Percentiles rank a stretch among this genome's conserved stretches.
Conservation (phyloP, 2,113 vertebrate species). For the Bubalus kerabau region DNA sequence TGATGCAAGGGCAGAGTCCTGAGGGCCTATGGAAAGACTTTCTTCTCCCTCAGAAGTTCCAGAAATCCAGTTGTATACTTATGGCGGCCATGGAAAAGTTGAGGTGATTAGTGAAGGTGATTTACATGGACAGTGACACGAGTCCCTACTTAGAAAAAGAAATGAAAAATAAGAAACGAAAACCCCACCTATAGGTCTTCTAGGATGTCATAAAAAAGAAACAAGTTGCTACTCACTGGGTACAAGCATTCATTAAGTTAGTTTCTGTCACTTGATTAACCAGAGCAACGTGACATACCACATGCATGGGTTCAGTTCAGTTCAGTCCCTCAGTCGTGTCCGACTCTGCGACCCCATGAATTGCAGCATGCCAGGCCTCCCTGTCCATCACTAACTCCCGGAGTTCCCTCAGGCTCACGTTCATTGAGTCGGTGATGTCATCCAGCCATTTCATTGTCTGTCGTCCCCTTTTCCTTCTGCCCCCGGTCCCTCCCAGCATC, state of each 20-base stretch:
- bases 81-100: not conserved
- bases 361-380: too few species aligned
- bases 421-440: too few species aligned
- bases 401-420: too few species aligned
- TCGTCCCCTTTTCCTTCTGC: too few species aligned
- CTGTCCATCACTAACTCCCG: too few species aligned
- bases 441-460: too few species aligned
- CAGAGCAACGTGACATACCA: not conserved
- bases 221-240: not conserved
- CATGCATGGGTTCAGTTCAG: too few species aligned
- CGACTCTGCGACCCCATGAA: too few species aligned
- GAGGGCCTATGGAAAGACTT: not conserved
- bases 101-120: not conserved
- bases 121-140: not conserved
- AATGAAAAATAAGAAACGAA: not conserved
- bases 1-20: not conserved
- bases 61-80: not conserved
- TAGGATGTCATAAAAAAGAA: not conserved
- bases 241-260: not conserved
- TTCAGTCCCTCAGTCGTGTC: too few species aligned
- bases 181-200: not conserved
- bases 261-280: not conserved
- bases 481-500: too few species aligned
- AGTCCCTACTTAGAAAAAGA: not conserved
- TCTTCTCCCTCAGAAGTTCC: not conserved